Evolutionary conservation across 2,797 vertebrate genomes (phyloP).

Genomic region (Megalops cyprinoides): DNA sequence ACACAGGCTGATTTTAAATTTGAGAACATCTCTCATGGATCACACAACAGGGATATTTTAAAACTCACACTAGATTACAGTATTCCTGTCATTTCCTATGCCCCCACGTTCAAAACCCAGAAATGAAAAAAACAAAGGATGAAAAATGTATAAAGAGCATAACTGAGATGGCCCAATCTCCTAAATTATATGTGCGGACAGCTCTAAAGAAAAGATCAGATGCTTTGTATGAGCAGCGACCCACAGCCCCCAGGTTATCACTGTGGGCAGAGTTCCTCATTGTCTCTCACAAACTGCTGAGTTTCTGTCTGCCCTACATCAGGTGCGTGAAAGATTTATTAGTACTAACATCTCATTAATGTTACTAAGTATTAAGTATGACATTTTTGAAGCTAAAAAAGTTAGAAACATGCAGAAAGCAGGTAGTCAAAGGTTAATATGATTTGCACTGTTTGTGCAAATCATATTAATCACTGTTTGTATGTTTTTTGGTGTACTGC

Average conservation of each 20-base stretch:
- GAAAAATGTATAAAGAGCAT: not conserved
- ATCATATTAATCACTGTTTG: too few species aligned
- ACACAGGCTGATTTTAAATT: not conserved
- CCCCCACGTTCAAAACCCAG: not conserved
- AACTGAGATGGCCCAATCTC: not conserved
- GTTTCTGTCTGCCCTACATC: too few species aligned
- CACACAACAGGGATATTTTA: not conserved
- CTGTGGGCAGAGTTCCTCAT: too few species aligned
- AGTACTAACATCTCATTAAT: too few species aligned
- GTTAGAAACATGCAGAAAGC: too few species aligned
- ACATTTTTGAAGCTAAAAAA: too few species aligned
- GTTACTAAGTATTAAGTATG: too few species aligned
- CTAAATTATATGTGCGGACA: not conserved
- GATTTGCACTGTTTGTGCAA: too few species aligned
- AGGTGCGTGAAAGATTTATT: too few species aligned
- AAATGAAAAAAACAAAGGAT: not conserved
- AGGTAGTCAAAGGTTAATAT: too few species aligned
- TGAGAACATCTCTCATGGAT: constrained; percentile 1
- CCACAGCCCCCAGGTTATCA: not conserved
- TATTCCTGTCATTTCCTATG: not conserved
- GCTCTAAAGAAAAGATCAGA: constrained; percentile 6
- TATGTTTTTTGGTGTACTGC: too few species aligned
- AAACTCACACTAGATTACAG: not conserved
- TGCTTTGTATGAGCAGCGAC: not conserved
- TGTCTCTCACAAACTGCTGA: not conserved